Evolutionary conservation across 2,797 vertebrate genomes (phyloP).

Genomic region (Chloroceryle amazona): DNA sequence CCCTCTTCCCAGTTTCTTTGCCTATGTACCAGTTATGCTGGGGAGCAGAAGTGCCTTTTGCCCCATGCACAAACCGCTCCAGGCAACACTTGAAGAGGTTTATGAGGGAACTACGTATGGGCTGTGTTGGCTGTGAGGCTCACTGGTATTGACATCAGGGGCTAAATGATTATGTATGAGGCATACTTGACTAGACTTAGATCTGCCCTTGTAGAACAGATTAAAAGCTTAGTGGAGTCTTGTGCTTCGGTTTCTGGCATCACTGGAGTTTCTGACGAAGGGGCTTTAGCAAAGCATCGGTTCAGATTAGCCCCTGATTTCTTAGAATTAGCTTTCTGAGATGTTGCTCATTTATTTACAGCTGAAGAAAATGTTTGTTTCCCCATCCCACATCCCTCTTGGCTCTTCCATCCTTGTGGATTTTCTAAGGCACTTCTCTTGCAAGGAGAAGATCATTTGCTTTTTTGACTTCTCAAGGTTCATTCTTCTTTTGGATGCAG

Average conservation of each 20-base stretch:
- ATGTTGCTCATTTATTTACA: not conserved
- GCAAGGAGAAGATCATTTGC: constrained; percentile 30
- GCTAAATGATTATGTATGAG: constrained; percentile 8
- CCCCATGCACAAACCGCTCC: not conserved
- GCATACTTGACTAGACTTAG: not conserved
- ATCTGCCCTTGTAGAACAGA: constrained; percentile 29
- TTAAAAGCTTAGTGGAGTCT: constrained; percentile 51
- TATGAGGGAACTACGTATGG: not conserved
- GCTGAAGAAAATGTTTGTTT: not conserved
- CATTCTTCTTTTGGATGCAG: not conserved
- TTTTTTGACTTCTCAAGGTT: constrained; percentile 48
- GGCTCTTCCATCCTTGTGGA: not conserved
- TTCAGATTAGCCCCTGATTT: constrained; percentile 28
- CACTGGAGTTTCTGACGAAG: not conserved
- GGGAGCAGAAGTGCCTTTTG: not conserved
- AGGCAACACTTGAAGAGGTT: not conserved
- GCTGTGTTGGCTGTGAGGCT: not conserved
- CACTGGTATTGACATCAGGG: not conserved
- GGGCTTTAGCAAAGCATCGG: not conserved
- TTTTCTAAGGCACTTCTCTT: constrained; percentile 25
- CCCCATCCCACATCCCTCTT: not conserved
- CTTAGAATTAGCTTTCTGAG: not conserved
- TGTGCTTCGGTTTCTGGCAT: constrained; percentile 5
- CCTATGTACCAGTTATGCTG: not conserved
- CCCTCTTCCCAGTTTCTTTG: not conserved